phyloP scores from a whole-genome alignment of 2,888 invertebrate genomes.

The Oscheius myriophilus region DNA sequence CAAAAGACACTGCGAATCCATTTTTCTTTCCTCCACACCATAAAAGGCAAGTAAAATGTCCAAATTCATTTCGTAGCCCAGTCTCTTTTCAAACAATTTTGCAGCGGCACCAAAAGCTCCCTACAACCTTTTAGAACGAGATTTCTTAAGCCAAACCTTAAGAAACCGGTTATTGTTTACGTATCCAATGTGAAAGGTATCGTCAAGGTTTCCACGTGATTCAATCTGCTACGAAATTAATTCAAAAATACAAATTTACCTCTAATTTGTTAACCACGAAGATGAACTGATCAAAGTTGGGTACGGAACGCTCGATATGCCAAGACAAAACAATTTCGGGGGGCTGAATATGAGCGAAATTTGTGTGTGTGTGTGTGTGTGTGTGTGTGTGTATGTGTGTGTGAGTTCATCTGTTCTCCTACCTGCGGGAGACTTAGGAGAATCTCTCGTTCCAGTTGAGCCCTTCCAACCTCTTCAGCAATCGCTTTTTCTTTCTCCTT shows the following conservation, averaged over 20 bases:
- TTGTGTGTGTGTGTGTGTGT: too few relatives aligned
- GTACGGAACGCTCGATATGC: constrained; percentile 12
- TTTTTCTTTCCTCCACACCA: constrained; percentile 39
- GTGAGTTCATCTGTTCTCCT: too few relatives aligned
- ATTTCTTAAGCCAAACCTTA: too few relatives aligned
- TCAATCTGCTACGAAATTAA: constrained; percentile 2
- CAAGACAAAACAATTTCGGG: constrained; percentile 7
- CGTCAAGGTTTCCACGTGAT: constrained; percentile 28
- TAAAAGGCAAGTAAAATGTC: constrained; percentile 36
- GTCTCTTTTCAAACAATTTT: not conserved
- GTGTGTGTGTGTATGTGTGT: too few relatives aligned
- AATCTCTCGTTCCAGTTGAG: constrained; percentile 5
- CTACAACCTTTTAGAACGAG: not conserved
- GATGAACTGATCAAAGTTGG: constrained; percentile 3
- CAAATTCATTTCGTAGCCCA: constrained; percentile 34
- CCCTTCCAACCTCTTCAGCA: constrained; percentile 3
- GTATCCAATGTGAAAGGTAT: constrained; percentile 42
- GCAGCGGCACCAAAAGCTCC: not conserved
- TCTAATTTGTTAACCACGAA: constrained; percentile 10
- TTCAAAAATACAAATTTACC: constrained; percentile 29
- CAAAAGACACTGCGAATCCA: constrained; percentile 23
- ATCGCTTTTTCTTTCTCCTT: constrained; percentile 5
- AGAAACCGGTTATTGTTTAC: constrained; percentile 39
- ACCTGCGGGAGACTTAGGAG: constrained; percentile 1
- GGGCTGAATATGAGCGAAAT: not conserved